phyloP scores from a whole-genome alignment of 2,888 invertebrate genomes.

The Philopedon plagiatum region DNA sequence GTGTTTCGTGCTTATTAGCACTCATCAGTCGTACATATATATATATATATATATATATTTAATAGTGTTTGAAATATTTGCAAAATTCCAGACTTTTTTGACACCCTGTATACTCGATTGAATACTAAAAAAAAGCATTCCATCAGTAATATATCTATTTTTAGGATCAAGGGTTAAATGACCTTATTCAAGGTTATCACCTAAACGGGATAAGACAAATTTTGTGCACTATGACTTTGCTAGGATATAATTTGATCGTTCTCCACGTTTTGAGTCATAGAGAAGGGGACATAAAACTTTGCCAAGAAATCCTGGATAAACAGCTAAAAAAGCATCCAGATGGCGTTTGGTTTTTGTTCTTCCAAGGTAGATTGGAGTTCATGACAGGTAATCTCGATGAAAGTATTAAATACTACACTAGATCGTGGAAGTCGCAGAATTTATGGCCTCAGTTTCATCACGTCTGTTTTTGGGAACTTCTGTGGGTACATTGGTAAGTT shows the following conservation, averaged over 20 bases:
- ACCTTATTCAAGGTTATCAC: slow-evolving; percentile 81
- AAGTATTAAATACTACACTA: slow-evolving; percentile 82
- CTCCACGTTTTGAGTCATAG: slow-evolving; percentile 86
- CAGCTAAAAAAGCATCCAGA: slow-evolving; percentile 84
- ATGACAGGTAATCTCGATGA: slow-evolving; percentile 82
- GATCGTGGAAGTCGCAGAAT: slow-evolving; percentile 85
- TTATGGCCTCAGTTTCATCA: slow-evolving; percentile 95
- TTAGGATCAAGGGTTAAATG: slow-evolving; percentile 81
- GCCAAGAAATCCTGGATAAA: slow-evolving; percentile 81
- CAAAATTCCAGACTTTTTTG: too few relatives aligned
- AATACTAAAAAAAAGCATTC: too few relatives aligned
- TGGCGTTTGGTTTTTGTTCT: slow-evolving; percentile 93
- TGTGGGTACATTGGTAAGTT: slow-evolving; percentile 88
- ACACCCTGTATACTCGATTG: too few relatives aligned
- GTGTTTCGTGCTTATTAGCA: too few relatives aligned
- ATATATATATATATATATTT: neutral
- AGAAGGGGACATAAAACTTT: slow-evolving; percentile 84
- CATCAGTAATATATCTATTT: slow-evolving; percentile 45
- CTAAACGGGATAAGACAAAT: slow-evolving; percentile 87
- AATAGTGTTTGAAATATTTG: too few relatives aligned
- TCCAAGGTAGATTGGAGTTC: slow-evolving; percentile 88
- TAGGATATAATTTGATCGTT: slow-evolving; percentile 90
- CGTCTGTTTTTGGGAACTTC: slow-evolving; percentile 93
- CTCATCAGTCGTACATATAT: too few relatives aligned
- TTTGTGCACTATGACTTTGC: slow-evolving; percentile 86